phyloP scores from a whole-genome alignment of 2,888 invertebrate species.

The Ophonus ardosiacus region DNA sequence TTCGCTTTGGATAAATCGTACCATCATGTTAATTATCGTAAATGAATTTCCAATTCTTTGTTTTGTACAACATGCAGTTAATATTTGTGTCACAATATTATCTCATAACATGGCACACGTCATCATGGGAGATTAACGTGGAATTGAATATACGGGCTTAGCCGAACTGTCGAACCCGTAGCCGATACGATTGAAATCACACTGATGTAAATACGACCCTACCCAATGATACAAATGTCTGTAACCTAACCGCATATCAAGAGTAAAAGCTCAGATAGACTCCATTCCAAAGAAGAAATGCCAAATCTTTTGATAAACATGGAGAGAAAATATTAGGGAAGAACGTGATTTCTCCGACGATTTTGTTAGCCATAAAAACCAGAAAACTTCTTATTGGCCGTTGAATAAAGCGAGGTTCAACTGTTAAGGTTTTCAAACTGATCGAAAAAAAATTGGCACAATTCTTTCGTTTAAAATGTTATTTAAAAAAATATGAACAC shows the following conservation, averaged over 20 bases:
- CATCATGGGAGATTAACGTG: conserved; percentile 7
- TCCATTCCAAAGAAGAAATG: neutral
- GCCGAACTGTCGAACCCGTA: neutral
- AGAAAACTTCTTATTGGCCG: too few species aligned
- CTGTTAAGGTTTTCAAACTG: too few species aligned
- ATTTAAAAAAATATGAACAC: too few species aligned
- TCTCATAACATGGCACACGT: conserved; percentile 13
- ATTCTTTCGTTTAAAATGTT: too few species aligned
- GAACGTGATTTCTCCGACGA: too few species aligned
- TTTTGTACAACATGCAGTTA: neutral
- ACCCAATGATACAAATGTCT: conserved; percentile 6
- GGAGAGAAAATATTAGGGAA: too few species aligned
- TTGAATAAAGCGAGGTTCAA: too few species aligned
- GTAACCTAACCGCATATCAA: conserved; percentile 3
- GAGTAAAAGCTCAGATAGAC: neutral
- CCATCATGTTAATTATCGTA: too few species aligned
- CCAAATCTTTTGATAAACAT: neutral
- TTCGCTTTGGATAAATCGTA: too few species aligned
- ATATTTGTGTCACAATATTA: neutral
- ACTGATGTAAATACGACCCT: conserved; percentile 16
- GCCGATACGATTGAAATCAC: conserved; percentile 22
- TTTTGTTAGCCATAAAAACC: too few species aligned
- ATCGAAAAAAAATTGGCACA: too few species aligned
- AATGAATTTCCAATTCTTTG: neutral
- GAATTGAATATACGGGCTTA: conserved; percentile 7